These are phyloP conservation scores for Prosopocoilus inquinatus DNA, from an alignment of 2,888 invertebrate species.

Conservation along the genomic window DNA sequence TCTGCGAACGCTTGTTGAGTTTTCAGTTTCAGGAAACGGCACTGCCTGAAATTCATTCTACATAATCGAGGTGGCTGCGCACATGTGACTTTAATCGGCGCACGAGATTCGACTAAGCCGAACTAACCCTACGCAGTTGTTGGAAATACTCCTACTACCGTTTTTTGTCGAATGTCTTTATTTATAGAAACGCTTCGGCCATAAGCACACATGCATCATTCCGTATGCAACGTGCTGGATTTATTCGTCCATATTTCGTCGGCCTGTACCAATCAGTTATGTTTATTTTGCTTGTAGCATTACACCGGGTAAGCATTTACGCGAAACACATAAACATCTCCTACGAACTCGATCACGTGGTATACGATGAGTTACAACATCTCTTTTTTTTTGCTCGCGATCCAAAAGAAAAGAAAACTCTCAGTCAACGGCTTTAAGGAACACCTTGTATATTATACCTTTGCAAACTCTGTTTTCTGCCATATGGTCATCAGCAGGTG, in stretches of 20 bases:
- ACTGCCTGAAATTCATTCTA: slow-evolving; percentile 25
- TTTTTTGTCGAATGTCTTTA: slow-evolving; percentile 23
- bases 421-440: no score
- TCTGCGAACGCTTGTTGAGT: slow-evolving; percentile 10
- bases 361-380: no score
- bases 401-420: no score
- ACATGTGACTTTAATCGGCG: slow-evolving; percentile 11
- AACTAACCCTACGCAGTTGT: slow-evolving; percentile 17
- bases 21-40: slow-evolving; percentile 16
- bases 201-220: slow-evolving; percentile 21
- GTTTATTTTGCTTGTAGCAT: slow-evolving; percentile 11
- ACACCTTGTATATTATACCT: no score
- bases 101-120: slow-evolving; percentile 10
- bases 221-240: slow-evolving; percentile 18
- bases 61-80: slow-evolving; percentile 10
- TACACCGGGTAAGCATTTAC: not conserved
- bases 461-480: no score
- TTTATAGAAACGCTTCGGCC: slow-evolving; percentile 26
- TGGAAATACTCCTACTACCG: slow-evolving; percentile 11
- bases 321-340: not conserved
- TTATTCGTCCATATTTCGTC: slow-evolving; percentile 14
- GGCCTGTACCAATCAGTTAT: slow-evolving; percentile 3
- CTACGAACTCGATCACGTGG: no score
- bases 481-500: no score
- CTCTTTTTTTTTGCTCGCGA: no score